A percentile compares a stretch with the other conserved stretches of the same genome.
Conservation (phyloP, 1,140 invertebrate species). For the Reticulitermes speratus region DNA sequence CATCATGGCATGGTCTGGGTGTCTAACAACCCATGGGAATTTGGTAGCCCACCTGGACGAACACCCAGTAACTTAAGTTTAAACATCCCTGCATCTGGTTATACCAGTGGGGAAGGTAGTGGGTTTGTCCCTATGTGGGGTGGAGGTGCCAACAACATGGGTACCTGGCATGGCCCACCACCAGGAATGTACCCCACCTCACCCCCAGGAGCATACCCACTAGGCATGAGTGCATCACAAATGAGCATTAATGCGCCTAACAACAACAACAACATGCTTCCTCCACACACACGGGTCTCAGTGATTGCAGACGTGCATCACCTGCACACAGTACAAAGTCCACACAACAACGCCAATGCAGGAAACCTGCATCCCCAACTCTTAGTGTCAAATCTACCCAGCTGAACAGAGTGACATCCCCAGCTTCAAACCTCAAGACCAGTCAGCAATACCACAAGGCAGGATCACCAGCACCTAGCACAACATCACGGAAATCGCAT, state of each 20-base stretch:
- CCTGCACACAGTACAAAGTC: slow-evolving; percentile 68
- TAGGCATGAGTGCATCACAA: slow-evolving; percentile 26
- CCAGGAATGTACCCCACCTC: slow-evolving; percentile 48
- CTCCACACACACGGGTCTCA: slow-evolving; percentile 40
- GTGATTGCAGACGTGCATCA: slow-evolving; percentile 53
- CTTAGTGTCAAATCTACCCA: slow-evolving; percentile 55
- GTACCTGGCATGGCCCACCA: slow-evolving; percentile 50
- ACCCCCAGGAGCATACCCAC: slow-evolving; percentile 49
- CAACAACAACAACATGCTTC: background rate
- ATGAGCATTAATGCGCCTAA: background rate
- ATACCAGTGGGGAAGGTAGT: background rate
- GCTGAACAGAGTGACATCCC: background rate
- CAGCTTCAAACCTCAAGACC: slow-evolving; percentile 14
- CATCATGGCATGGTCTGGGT: slow-evolving; percentile 49
- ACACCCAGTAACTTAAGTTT: slow-evolving; percentile 61
- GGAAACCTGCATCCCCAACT: slow-evolving; percentile 62
- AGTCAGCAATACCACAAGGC: slow-evolving; percentile 2
- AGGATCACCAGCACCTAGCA: background rate
- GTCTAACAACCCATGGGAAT: slow-evolving; percentile 44
- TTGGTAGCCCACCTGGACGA: slow-evolving; percentile 15
- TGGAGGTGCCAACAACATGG: slow-evolving; percentile 43
- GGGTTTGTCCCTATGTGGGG: slow-evolving; percentile 40
- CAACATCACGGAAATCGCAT: slow-evolving; percentile 14
- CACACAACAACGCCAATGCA: slow-evolving; percentile 22
- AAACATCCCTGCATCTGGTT: slow-evolving; percentile 50